phyloP scores from a whole-genome alignment of 2,888 invertebrate genomes.

The Pseudanteris insignis region DNA sequence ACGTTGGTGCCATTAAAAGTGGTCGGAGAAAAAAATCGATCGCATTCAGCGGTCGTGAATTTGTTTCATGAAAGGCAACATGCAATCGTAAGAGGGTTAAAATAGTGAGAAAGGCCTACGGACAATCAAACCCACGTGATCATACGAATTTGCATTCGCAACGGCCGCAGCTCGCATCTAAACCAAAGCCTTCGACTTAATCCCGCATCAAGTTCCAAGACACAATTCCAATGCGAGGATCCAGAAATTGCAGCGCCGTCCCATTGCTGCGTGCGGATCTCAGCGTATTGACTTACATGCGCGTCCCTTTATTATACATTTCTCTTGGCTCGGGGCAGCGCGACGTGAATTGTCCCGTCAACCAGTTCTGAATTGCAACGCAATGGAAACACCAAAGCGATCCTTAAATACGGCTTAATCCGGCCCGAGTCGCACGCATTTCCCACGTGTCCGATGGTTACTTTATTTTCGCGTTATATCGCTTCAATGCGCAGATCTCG shows the following conservation, averaged over 20 bases:
- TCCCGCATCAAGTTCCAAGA: constrained; percentile 35
- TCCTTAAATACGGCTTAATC: constrained; percentile 46
- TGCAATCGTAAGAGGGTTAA: constrained; percentile 30
- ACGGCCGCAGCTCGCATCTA: constrained; percentile 20
- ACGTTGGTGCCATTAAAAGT: too few relatives aligned
- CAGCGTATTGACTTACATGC: constrained; percentile 38
- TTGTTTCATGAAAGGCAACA: too few relatives aligned
- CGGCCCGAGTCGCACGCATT: too few relatives aligned
- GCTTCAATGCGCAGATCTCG: too few relatives aligned
- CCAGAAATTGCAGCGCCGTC: constrained; percentile 27
- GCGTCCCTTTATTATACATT: constrained; percentile 31
- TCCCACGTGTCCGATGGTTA: constrained; percentile 37
- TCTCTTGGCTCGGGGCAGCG: constrained; percentile 22
- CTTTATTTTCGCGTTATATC: constrained; percentile 29
- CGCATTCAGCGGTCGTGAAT: too few relatives aligned
- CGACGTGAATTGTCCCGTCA: constrained; percentile 44
- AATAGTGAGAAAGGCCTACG: constrained; percentile 9
- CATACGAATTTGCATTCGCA: constrained; percentile 21
- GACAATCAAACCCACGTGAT: constrained; percentile 19
- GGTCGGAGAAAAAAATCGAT: too few relatives aligned
- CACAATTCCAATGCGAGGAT: constrained; percentile 25
- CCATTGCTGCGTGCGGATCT: constrained; percentile 10
- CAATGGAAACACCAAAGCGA: constrained; percentile 41
- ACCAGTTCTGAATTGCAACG: constrained; percentile 43
- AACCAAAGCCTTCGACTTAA: constrained; percentile 19